Conservation (phyloP, 1,140 invertebrate genomes). For the Papilio aristodemus region DNA sequence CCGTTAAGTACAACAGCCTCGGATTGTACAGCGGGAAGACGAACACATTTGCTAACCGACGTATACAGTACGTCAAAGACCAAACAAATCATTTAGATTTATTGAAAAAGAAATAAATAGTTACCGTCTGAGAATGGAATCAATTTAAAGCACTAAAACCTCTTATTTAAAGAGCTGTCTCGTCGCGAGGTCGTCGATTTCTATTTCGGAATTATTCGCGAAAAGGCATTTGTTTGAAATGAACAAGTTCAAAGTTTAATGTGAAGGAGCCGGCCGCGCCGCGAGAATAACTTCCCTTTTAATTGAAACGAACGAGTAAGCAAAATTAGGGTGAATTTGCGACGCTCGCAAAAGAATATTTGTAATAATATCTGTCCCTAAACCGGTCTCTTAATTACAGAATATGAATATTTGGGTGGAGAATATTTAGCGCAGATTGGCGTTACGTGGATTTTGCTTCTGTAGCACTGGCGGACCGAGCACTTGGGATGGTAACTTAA, state of each 20-base stretch:
- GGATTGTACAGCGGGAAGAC: too few species aligned
- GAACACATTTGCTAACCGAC: too few species aligned
- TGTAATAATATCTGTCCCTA: constrained; percentile 27
- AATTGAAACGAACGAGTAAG: constrained; percentile 15
- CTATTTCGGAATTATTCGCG: not conserved
- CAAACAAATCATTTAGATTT: too few species aligned
- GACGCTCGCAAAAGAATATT: constrained; percentile 26
- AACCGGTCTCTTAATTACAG: constrained; percentile 19
- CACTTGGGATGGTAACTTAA: not conserved
- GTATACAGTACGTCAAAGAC: too few species aligned
- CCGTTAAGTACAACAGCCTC: too few species aligned
- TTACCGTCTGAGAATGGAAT: not conserved
- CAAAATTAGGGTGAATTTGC: constrained; percentile 26
- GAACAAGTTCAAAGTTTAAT: constrained; percentile 18
- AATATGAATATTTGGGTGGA: not conserved
- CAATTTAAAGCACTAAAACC: not conserved
- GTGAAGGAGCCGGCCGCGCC: not conserved
- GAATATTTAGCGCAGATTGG: constrained; percentile 6
- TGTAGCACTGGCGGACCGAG: not conserved
- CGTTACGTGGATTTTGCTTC: not conserved
- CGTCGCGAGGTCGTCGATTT: not conserved
- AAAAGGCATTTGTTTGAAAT: constrained; percentile 19
- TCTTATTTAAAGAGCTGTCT: not conserved
- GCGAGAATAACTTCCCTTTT: constrained; percentile 20
- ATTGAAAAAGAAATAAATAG: too few species aligned